Evolutionary conservation across 2,113 vertebrate species (phyloP).

Genomic region (Toxotes chatareus): DNA sequence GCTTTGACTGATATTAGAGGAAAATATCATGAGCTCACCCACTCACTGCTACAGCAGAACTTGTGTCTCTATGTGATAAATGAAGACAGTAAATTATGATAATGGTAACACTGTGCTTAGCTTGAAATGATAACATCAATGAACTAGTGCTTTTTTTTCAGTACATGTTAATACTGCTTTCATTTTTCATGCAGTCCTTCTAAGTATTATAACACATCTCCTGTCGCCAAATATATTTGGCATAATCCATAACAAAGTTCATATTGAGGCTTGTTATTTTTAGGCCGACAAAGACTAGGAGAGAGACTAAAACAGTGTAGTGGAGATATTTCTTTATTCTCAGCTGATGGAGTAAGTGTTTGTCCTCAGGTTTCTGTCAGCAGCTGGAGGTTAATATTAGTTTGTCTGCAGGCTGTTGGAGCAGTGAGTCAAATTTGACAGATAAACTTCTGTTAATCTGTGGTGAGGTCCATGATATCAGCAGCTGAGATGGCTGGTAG

Average conservation of each 20-base stretch:
- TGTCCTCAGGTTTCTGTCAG: not conserved
- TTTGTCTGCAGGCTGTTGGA: not conserved
- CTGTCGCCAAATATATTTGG: not conserved
- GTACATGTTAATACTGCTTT: not conserved
- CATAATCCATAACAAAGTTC: not conserved
- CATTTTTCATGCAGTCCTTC: too few relatives aligned
- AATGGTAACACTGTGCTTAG: not conserved
- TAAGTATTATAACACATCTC: not conserved
- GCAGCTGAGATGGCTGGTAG: not conserved
- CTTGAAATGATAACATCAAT: not conserved
- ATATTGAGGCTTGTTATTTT: not conserved
- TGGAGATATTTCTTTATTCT: not conserved
- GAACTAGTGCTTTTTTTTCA: not conserved
- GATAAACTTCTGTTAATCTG: not conserved
- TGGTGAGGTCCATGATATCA: not conserved
- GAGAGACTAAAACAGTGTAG: not conserved
- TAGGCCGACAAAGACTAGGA: not conserved
- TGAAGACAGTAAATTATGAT: not conserved
- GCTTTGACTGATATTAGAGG: not conserved
- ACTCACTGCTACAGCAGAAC: not conserved
- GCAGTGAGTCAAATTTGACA: not conserved
- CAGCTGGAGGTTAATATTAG: not conserved
- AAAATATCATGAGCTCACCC: not conserved
- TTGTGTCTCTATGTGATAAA: not conserved
- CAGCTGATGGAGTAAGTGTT: not conserved